Conservation (phyloP, 2,797 vertebrate species). For the Propithecus deckenii region DNA sequence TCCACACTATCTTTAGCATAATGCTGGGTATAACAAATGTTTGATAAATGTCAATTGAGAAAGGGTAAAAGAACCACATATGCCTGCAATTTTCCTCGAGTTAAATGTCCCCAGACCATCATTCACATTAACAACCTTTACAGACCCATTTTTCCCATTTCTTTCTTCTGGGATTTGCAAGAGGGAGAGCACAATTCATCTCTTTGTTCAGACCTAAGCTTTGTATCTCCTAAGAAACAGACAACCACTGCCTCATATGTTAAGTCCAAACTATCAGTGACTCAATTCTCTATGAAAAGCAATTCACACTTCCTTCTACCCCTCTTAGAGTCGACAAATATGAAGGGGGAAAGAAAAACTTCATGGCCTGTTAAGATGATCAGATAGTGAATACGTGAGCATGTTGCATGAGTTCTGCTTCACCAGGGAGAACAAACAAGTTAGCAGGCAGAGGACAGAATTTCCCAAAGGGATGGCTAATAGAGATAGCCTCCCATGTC, state of each 20-base stretch:
- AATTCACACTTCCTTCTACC: not conserved
- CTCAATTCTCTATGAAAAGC: slow-evolving; percentile 52
- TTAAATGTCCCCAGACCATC: not conserved
- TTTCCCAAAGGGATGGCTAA: not conserved
- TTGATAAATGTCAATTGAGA: not conserved
- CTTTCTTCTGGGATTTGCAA: not conserved
- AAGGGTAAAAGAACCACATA: not conserved
- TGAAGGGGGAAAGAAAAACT: not conserved
- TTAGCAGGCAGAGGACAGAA: not conserved
- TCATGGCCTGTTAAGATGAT: not conserved
- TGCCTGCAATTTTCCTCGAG: not conserved
- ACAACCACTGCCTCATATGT: not conserved
- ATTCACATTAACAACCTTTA: not conserved
- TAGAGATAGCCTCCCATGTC: not conserved
- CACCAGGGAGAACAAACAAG: not conserved
- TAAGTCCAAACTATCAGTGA: slow-evolving; percentile 26
- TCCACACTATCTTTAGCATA: not conserved
- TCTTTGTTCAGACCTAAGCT: not conserved
- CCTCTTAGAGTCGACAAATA: slow-evolving; percentile 18
- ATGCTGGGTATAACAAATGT: not conserved
- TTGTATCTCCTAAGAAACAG: not conserved
- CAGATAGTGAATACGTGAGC: not conserved
- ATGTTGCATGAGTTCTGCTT: not conserved
- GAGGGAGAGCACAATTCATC: not conserved
- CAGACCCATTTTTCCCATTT: not conserved